Percentiles rank a stretch among this genome's conserved stretches.
These are phyloP conservation scores for Natrix natrix DNA, from an alignment of 2,797 vertebrate genomes.

Conservation along the genomic window DNA sequence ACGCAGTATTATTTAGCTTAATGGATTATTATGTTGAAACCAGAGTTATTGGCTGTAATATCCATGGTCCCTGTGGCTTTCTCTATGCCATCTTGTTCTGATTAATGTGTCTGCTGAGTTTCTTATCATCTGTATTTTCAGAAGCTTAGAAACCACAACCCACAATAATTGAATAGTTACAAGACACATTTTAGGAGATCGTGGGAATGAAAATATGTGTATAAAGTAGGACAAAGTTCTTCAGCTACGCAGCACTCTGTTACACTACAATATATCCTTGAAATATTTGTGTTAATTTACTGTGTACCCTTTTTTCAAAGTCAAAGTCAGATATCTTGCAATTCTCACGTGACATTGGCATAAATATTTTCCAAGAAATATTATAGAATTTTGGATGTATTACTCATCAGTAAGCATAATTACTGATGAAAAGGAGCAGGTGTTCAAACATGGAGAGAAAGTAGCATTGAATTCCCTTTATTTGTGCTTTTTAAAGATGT, in stretches of 20 bases:
- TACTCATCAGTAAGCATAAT: slow-evolving; percentile 77
- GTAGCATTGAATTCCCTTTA: slow-evolving; percentile 69
- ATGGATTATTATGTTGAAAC: not conserved
- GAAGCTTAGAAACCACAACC: not conserved
- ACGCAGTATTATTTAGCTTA: not conserved
- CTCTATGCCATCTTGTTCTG: not conserved
- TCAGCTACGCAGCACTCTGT: not conserved
- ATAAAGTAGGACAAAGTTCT: not conserved
- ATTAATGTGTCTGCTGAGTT: not conserved
- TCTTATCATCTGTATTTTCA: not conserved
- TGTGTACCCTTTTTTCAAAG: slow-evolving; percentile 56
- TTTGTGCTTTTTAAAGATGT: slow-evolving; percentile 66
- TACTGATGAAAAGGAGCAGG: slow-evolving; percentile 79
- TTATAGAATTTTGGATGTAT: slow-evolving; percentile 71
- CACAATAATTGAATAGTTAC: not conserved
- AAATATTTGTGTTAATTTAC: slow-evolving; percentile 38
- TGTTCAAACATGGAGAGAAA: slow-evolving; percentile 78
- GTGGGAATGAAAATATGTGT: not conserved
- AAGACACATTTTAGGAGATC: not conserved
- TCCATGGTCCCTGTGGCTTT: not conserved
- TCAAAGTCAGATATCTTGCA: slow-evolving; percentile 60
- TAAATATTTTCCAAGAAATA: slow-evolving; percentile 64
- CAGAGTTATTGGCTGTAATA: not conserved
- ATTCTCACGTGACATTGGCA: slow-evolving; percentile 65
- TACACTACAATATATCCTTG: slow-evolving; percentile 28